Percentiles rank a stretch among this genome's conserved stretches.
Evolutionary conservation across 2,797 vertebrate species (phyloP).

Genomic region (Karalla daura): DNA sequence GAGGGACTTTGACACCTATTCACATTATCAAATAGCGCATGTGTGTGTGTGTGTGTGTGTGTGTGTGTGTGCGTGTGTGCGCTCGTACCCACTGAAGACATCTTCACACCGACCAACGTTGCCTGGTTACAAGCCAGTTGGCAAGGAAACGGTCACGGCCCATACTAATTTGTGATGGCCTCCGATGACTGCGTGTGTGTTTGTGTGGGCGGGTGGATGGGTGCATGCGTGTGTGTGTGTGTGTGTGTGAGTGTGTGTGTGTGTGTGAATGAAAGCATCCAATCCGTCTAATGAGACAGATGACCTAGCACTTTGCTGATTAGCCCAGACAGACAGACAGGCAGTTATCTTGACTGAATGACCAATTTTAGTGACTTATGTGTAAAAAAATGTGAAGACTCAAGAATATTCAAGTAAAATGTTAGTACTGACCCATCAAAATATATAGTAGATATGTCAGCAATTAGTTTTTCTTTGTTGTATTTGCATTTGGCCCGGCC

Average conservation of each 20-base stretch:
- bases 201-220: background rate
- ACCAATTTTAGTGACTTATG: background rate
- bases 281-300: constrained; percentile 57
- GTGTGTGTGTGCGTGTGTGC: background rate
- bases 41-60: background rate
- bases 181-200: constrained; percentile 21
- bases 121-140: constrained; percentile 78
- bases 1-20: constrained; percentile 31
- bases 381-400: too few relatives aligned
- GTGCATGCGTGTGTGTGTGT: background rate
- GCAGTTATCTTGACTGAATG: constrained; percentile 13
- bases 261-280: constrained; percentile 35
- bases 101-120: constrained; percentile 62
- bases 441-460: too few relatives aligned
- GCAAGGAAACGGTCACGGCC: constrained; percentile 72
- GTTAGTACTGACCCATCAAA: too few relatives aligned
- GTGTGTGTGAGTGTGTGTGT: background rate
- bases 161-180: constrained; percentile 62
- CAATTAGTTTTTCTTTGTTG: too few relatives aligned
- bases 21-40: constrained; percentile 18
- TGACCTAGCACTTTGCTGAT: constrained; percentile 49
- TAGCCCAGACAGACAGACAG: constrained; percentile 35
- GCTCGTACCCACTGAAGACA: constrained; percentile 37
- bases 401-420: too few relatives aligned
- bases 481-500: background rate